Evolutionary conservation across 2,797 vertebrate species (phyloP), one percentile per base, ranked within the genome.

Genomic region (Tragopan temminckii): DNA sequence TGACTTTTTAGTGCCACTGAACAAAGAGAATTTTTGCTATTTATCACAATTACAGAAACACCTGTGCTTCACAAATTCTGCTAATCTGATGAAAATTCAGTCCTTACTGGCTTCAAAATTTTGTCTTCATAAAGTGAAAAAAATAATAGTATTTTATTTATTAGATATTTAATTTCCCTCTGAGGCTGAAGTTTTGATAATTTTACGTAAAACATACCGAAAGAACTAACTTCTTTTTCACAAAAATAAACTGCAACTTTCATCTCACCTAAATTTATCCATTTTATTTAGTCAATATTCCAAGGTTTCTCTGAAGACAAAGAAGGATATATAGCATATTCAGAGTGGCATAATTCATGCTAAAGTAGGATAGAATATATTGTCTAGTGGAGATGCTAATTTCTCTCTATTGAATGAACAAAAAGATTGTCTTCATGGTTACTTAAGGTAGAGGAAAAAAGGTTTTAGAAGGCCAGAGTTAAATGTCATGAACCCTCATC

Each of bases 1-100:
- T 48, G 52, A 85, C 43, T 88, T 95, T 67, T 80, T 52, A 91
- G 58, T 33, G 14, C 31, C 38, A 50, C 7, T 21, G 11, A 88
- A 31, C n/a, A 64, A 13, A 72, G n/a, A 38, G 21, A 13, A 35
- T 93, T 96, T 95, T 79, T 7, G 9, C 16, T 70, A 63, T 95
- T 94, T 90, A 93, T 95, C 79, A 94, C 40, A 94, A 85, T 94
- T 95, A 93, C 21, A 80, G 64, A 91, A 96, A 84, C 68, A 95
- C 7, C 23, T 64, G 74, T 84, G 52, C 14, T 72, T 45, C 78
- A 20, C 23, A 80, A 57, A 68, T 29, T 55, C 29, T 70, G 18
- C 25, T 80, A 58, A 75, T 33, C 29, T 72, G 48, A 9, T 63
- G 24, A 74, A 92, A 88, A 63, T 70, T 25, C 24, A 35, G 27